Evolutionary conservation across 2,888 invertebrate species (phyloP).

Genomic region (Chrysomela aeneicollis): DNA sequence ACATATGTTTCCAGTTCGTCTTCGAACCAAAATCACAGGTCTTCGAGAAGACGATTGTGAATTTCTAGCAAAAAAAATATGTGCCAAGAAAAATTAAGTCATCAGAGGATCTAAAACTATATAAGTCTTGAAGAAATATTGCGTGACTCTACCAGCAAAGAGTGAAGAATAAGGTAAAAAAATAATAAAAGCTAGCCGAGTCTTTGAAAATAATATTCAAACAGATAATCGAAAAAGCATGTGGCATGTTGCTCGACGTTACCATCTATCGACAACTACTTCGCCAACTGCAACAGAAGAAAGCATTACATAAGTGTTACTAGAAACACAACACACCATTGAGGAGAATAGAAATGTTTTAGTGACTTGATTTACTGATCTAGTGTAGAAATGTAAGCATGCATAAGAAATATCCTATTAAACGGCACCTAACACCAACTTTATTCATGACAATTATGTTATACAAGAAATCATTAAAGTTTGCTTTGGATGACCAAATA

Average conservation of each 20-base stretch:
- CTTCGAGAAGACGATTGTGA: conserved; percentile 49
- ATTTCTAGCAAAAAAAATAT: conserved; percentile 26
- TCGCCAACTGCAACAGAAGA: conserved; percentile 72
- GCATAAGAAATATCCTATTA: background rate
- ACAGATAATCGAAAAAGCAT: conserved; percentile 47
- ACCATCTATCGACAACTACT: conserved; percentile 76
- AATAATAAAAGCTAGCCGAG: conserved; percentile 47
- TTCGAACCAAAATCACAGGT: conserved; percentile 57
- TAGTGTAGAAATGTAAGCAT: background rate
- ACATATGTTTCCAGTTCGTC: conserved; percentile 41
- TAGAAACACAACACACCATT: conserved; percentile 10
- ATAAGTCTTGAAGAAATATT: conserved; percentile 43
- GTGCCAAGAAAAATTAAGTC: conserved; percentile 37
- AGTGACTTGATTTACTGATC: background rate
- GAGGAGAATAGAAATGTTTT: background rate
- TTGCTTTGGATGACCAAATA: too few species aligned
- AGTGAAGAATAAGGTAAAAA: conserved; percentile 42
- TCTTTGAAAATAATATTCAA: conserved; percentile 48
- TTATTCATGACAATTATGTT: too few species aligned
- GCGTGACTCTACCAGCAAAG: conserved; percentile 43
- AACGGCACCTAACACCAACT: background rate
- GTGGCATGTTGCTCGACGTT: conserved; percentile 54
- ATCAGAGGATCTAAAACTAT: conserved; percentile 30
- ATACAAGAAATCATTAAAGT: too few species aligned
- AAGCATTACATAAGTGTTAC: conserved; percentile 28